phyloP scores from a whole-genome alignment of 2,113 vertebrate genomes.

The Pseudopipra pipra region DNA sequence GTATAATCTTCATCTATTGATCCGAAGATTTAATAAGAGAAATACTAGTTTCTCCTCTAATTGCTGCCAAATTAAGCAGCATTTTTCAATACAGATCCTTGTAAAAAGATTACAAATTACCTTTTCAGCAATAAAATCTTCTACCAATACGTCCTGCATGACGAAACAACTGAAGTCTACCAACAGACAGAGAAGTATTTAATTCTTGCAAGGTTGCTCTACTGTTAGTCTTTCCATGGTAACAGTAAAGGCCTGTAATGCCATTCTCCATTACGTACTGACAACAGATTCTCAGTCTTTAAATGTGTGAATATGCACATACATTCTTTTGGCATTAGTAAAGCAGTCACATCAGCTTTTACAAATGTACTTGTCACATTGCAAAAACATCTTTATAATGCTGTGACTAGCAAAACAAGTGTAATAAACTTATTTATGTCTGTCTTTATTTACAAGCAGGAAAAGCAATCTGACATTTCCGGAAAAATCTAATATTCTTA shows the following conservation, averaged over 20 bases:
- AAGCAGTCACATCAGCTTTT: neutral
- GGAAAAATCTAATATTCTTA: neutral
- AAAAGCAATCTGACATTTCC: neutral
- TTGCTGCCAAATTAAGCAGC: neutral
- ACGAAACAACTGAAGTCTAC: neutral
- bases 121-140: neutral
- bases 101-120: neutral
- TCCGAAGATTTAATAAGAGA: neutral
- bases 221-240: neutral
- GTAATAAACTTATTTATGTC: neutral
- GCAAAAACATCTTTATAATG: neutral
- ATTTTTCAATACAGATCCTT: neutral
- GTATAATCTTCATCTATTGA: neutral
- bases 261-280: rapidly evolving
- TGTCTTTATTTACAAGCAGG: neutral
- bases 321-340: neutral
- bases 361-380: neutral
- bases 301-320: neutral
- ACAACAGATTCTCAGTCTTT: neutral
- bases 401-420: neutral
- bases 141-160: neutral
- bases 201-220: neutral
- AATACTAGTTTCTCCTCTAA: neutral
- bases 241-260: neutral
- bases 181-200: neutral